Evolutionary conservation across 2,888 invertebrate genomes (phyloP), one percentile per base, ranked within the genome.

Genomic region (Terebella lapidaria): DNA sequence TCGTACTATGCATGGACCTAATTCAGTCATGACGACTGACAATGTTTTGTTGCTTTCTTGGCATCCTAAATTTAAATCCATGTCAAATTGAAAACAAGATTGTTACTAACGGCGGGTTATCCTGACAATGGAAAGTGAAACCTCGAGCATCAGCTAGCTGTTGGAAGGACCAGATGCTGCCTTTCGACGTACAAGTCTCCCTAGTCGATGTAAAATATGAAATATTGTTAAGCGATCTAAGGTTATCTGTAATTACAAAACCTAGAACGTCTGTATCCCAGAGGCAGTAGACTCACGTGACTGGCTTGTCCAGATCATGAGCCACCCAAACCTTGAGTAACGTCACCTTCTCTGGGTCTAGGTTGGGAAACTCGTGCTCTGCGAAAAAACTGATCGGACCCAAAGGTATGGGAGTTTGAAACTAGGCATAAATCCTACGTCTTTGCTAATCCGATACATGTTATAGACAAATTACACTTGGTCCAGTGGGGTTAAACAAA

Each of bases 91-190:
- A n/a, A n/a, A n/a, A n/a, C n/a, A n/a, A n/a, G n/a, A n/a, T n/a
- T n/a, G 22, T 18, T 53, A 53, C 55, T 42, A 20, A 55, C 55
- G 29, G 35, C 5, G 55, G 55, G 55, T 55, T 55, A 42, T 55
- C 55, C 22, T 55, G 18, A 24, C 55, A 55, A 15, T 42, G 20
- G 22, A 35, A 5, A 10, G 4, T 18, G 4, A 55, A 5, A 15
- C 55, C 55, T 42, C 42, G 10, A 35, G 42, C 42, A 15, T 35
- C 42, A 35, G 42, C 42, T n/a, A 35, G 10, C n/a, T n/a, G 10
- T n/a, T 35, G 10, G 10, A 35, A n/a, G 10, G 42, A 15, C 42
- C 42, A 35, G 10, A 35, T 35, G n/a, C 42, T 35, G n/a, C 42
- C 42, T 35, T n/a, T 35, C n/a, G 42, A 35, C n/a, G 42, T 35